phyloP scores from a whole-genome alignment of 1,140 invertebrate genomes.

The Myzus persicae region DNA sequence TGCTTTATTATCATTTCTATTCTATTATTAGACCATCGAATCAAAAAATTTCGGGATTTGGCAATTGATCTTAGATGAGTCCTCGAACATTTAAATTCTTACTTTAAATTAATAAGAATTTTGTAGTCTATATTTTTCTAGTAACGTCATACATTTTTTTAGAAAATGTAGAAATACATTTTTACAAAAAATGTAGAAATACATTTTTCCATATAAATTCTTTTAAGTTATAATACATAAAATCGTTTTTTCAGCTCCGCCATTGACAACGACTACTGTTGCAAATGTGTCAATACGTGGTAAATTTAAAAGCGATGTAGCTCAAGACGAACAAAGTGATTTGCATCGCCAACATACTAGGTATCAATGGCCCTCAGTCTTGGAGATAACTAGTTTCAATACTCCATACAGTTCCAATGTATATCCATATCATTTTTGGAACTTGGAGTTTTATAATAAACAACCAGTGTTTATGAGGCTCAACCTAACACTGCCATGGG shows the following conservation, averaged over 20 bases:
- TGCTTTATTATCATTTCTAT: too few species aligned
- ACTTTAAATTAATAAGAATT: neutral
- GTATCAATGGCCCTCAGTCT: slow-evolving; percentile 64
- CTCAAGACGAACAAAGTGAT: neutral
- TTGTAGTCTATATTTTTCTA: neutral
- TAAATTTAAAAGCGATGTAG: neutral
- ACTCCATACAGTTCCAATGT: slow-evolving; percentile 82
- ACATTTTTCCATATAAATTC: too few species aligned
- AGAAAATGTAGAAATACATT: neutral
- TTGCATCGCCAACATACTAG: slow-evolving; percentile 35
- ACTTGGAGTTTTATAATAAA: slow-evolving; percentile 86
- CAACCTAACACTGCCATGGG: slow-evolving; percentile 88
- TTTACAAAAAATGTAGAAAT: neutral
- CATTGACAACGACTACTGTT: neutral
- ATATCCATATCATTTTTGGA: slow-evolving; percentile 90
- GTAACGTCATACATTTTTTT: neutral
- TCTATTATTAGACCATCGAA: too few species aligned
- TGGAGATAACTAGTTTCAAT: slow-evolving; percentile 82
- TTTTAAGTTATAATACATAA: neutral
- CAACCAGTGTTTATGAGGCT: slow-evolving; percentile 86
- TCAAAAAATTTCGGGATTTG: neutral
- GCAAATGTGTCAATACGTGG: neutral
- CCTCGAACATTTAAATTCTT: neutral
- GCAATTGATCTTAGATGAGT: neutral
- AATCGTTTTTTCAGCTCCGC: neutral